Percentiles rank a stretch among this genome's conserved stretches.
These are phyloP conservation scores for Arctopsyche grandis DNA, from an alignment of 1,140 invertebrate species.

Conservation along the genomic window DNA sequence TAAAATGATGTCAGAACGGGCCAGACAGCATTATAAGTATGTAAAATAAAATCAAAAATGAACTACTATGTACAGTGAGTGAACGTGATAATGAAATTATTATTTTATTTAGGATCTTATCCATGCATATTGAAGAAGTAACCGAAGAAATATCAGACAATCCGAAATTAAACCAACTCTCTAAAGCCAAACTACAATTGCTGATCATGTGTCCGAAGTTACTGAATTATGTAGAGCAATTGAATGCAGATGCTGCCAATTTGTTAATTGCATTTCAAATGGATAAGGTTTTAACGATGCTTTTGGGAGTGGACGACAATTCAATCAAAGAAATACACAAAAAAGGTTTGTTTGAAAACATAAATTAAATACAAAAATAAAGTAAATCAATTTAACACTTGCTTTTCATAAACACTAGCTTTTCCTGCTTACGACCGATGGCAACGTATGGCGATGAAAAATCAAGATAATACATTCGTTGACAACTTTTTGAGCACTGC, in stretches of 20 bases:
- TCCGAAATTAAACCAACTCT: conserved; percentile 69
- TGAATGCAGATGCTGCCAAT: conserved; percentile 66
- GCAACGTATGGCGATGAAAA: conserved; percentile 78
- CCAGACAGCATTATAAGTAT: conserved; percentile 78
- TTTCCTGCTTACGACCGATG: conserved; percentile 79
- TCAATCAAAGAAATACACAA: conserved; percentile 70
- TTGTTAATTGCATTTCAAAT: conserved; percentile 73
- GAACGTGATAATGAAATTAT: too few species aligned
- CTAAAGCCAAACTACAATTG: conserved; percentile 77
- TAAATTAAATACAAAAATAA: conserved; percentile 57
- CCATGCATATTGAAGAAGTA: conserved; percentile 78
- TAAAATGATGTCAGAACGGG: conserved; percentile 81
- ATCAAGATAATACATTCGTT: conserved; percentile 84
- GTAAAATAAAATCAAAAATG: conserved; percentile 48
- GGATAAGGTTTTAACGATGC: conserved; percentile 80
- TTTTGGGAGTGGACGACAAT: conserved; percentile 77
- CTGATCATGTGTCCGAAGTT: conserved; percentile 81
- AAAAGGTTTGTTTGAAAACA: conserved; percentile 59
- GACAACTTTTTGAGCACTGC: conserved; percentile 81
- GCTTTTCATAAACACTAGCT: conserved; percentile 61
- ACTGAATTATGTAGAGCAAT: conserved; percentile 70
- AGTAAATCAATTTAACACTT: too few species aligned
- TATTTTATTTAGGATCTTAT: conserved; percentile 69
- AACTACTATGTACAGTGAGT: too few species aligned
- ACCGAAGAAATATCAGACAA: conserved; percentile 67